Base-by-base conservation (phyloP, 2,113 vertebrate genomes). In the Meles meles region DNA sequence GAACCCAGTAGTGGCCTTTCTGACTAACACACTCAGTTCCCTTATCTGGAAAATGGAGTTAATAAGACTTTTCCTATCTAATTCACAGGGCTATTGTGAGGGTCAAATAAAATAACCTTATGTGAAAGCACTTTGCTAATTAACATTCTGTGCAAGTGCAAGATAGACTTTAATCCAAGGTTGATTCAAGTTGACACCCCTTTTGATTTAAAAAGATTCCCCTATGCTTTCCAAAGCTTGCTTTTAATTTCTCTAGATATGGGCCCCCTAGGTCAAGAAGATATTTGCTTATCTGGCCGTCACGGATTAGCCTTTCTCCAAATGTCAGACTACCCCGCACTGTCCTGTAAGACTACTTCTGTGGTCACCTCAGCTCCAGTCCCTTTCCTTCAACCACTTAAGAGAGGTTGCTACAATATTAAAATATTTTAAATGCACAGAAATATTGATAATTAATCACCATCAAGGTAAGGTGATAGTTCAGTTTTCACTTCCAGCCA, bases 51-150 rank as follows among this genome's bases (percentile, higher is more conserved):
- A 95, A 97, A 96, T 96, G 65, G 74, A 96, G 52, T 94, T 94
- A 86, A 80, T 87, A 93, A 94, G 69, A 93, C 83, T 91, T 96
- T 96, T 86, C 18, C 14, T 93, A 29, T 42, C 88, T 77, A 86
- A 82, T 90, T 87, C 92, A 90, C 34, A 90, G 57, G 29, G 12
- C 76, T 96, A 1, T 94, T 85, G 13, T 94, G 63, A 95, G 71
- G 55, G 52, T 93, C 96, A 97, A 96, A 88, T 93, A 89, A 96
- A 93, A 86, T 92, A 96, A 95, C 94, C 80, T 39, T 92, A 94
- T 15, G 17, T 86, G 76, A 92, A 93, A 94, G 44, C 25, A 91
- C 89, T 96, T 96, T 69, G 39, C 63, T 96, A 84, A 96, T 96
- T 94, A 93, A 83, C n/a, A 90, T 93, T 97, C 84, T 85, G 3